A percentile compares a stretch with the other conserved stretches of the same genome.
Evolutionary conservation across 2,113 vertebrate genomes (phyloP).

Genomic region (Pomatostomus ruficeps): DNA sequence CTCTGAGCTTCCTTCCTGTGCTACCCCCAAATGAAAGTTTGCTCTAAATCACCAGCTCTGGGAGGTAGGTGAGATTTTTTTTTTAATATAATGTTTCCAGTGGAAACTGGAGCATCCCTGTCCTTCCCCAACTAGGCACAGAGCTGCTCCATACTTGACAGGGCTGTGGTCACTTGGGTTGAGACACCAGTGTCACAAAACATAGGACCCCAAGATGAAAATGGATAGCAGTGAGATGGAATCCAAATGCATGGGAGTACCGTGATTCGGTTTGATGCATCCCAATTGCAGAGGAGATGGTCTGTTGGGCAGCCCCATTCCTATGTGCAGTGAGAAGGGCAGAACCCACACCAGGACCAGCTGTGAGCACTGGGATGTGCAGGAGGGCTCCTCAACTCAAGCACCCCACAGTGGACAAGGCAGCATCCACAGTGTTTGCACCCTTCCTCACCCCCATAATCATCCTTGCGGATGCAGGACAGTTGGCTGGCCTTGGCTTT

Average conservation of each 20-base stretch:
- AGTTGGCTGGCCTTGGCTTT: background rate
- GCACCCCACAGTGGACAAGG: background rate
- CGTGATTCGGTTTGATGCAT: background rate
- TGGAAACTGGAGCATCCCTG: background rate
- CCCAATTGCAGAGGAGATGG: background rate
- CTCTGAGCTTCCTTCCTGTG: background rate
- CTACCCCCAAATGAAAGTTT: background rate
- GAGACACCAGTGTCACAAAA: background rate
- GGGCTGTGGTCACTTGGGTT: background rate
- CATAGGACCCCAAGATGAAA: background rate
- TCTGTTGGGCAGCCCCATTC: background rate
- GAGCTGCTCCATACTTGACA: background rate
- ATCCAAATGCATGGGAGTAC: fast-evolving
- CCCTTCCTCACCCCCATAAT: background rate
- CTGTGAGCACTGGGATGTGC: background rate
- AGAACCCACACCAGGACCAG: background rate
- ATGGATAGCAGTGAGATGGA: background rate
- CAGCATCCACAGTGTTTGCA: background rate
- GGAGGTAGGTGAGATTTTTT: background rate
- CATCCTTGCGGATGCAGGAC: background rate
- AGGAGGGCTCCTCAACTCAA: background rate
- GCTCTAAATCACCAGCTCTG: background rate
- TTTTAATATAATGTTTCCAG: background rate
- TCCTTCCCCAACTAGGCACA: background rate
- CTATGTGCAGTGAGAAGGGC: background rate